Conservation (phyloP, 2,797 vertebrate species). For the Furcifer pardalis region DNA sequence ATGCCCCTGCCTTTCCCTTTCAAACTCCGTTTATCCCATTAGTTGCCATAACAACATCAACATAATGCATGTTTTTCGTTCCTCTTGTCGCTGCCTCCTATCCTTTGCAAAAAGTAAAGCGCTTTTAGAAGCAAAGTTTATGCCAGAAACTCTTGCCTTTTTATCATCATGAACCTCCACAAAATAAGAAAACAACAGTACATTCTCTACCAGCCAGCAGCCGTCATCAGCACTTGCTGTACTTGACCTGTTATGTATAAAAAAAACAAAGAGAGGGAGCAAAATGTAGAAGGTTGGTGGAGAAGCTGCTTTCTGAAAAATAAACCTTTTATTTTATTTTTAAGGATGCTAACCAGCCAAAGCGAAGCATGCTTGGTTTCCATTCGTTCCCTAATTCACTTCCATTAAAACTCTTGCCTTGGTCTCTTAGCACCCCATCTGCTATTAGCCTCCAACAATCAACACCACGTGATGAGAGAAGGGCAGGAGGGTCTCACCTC, state of each 20-base stretch:
- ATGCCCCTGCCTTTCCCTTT: slow-evolving; percentile 27
- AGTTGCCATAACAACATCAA: slow-evolving; percentile 38
- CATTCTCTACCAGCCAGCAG: too few relatives aligned
- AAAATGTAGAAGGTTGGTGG: not conserved
- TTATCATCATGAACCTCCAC: not conserved
- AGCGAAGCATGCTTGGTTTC: not conserved
- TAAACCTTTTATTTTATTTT: not conserved
- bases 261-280: not conserved
- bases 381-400: not conserved
- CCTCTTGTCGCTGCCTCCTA: not conserved
- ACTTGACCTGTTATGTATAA: not conserved
- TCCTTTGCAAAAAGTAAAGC: not conserved
- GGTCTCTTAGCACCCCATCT: too few relatives aligned
- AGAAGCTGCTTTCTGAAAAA: not conserved
- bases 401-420: too few relatives aligned
- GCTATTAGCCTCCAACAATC: too few relatives aligned
- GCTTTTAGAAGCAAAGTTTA: not conserved
- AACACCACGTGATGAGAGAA: too few relatives aligned
- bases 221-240: not conserved
- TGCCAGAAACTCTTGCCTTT: rapidly evolving
- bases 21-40: not conserved
- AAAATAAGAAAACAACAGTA: not conserved
- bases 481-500: too few relatives aligned
- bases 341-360: not conserved
- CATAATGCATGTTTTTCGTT: not conserved